These are phyloP conservation scores for Leptopterna dolabrata DNA, from an alignment of 2,888 invertebrate species.

Conservation along the genomic window DNA sequence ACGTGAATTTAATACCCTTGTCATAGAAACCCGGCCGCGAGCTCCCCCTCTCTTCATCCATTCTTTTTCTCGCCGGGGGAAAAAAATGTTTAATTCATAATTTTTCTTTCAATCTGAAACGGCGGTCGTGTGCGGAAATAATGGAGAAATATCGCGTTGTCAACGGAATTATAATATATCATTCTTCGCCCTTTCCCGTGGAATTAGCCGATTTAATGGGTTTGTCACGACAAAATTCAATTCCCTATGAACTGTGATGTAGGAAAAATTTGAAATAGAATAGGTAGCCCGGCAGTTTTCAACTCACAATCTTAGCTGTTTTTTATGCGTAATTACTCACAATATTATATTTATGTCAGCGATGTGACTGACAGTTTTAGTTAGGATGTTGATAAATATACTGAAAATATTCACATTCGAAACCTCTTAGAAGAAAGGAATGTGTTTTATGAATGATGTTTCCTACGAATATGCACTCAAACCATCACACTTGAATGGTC, in stretches of 20 bases:
- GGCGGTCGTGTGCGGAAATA: conserved; percentile 3
- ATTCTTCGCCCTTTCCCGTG: neutral
- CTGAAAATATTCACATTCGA: no score
- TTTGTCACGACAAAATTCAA: neutral
- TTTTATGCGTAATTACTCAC: no score
- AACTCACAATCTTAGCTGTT: no score
- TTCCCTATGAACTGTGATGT: neutral
- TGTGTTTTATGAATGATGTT: no score
- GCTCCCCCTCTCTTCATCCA: neutral
- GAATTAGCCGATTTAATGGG: neutral
- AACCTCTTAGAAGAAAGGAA: no score
- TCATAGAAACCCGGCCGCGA: conserved; percentile 16
- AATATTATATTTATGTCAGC: no score
- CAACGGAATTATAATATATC: neutral
- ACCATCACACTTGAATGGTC: no score
- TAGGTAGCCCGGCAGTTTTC: no score
- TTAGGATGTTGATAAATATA: no score
- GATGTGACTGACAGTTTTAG: no score
- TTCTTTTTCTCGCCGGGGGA: neutral
- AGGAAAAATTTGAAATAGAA: neutral
- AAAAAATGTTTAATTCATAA: conserved; percentile 25
- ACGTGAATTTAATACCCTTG: conserved; percentile 45
- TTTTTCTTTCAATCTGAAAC: conserved; percentile 8
- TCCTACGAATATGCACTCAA: no score
- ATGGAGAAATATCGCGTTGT: conserved; percentile 1